A percentile compares a stretch with the other conserved stretches of the same genome.
These are phyloP conservation scores for Amyelois transitella DNA, from an alignment of 1,140 invertebrate species.

Conservation along the genomic window DNA sequence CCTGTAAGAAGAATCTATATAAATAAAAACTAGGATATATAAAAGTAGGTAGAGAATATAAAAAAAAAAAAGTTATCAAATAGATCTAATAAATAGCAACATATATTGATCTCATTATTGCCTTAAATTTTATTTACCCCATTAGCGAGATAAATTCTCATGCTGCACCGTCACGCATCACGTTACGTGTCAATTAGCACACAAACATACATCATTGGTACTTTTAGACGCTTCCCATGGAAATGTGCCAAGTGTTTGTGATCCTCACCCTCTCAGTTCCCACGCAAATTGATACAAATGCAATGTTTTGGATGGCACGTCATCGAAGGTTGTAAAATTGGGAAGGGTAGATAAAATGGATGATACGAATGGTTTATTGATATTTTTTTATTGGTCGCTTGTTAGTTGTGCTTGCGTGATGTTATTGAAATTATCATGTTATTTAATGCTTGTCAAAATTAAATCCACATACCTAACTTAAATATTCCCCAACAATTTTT, in stretches of 20 bases:
- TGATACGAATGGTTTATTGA: background rate
- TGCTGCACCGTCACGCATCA: slow-evolving; percentile 51
- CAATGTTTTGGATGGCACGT: slow-evolving; percentile 1
- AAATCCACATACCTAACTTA: no score
- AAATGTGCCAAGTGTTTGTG: slow-evolving; percentile 57
- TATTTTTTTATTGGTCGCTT: background rate
- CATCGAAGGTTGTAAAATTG: slow-evolving; percentile 10
- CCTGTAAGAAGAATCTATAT: no score
- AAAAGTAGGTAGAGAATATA: no score
- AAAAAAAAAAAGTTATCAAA: no score
- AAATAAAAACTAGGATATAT: no score
- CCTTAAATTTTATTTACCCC: no score
- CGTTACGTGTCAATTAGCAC: slow-evolving; percentile 16
- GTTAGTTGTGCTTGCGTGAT: background rate
- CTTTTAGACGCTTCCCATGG: slow-evolving; percentile 49
- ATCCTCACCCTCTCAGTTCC: slow-evolving; percentile 39
- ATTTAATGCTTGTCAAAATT: no score
- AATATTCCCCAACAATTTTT: no score
- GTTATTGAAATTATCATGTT: background rate
- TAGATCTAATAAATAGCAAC: no score
- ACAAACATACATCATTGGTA: slow-evolving; percentile 37
- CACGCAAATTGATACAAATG: slow-evolving; percentile 26
- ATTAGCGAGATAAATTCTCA: no score
- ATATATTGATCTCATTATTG: no score
- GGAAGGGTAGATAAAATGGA: slow-evolving; percentile 10